Conservation (phyloP, 2,888 invertebrate species). For the Anarsia innoxiella region DNA sequence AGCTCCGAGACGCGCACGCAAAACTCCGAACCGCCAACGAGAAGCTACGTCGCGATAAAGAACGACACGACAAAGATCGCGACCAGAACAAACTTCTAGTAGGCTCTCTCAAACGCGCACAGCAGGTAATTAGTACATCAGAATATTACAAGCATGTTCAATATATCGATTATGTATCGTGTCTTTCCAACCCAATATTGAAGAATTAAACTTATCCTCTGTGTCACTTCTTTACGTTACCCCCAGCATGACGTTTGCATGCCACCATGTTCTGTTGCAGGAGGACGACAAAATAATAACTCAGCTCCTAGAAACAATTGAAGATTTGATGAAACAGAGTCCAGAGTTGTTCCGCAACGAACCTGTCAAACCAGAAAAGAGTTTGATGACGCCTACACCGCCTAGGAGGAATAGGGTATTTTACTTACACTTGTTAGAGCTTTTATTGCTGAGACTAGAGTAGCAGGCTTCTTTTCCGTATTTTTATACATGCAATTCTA, state of each 20-base stretch:
- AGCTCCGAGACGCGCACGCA: slow-evolving; percentile 92
- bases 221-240: no score
- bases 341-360: slow-evolving; percentile 77
- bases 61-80: slow-evolving; percentile 87
- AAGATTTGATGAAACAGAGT: slow-evolving; percentile 84
- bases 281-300: slow-evolving; percentile 85
- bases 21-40: slow-evolving; percentile 93
- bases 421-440: no score
- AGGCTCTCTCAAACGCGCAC: slow-evolving; percentile 61
- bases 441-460: no score
- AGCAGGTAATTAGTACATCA: slow-evolving; percentile 59
- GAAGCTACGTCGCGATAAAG: slow-evolving; percentile 90
- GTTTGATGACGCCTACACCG: slow-evolving; percentile 79
- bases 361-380: slow-evolving; percentile 55
- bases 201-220: no score
- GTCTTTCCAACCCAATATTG: no score
- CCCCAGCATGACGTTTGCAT: slow-evolving; percentile 5
- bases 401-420: slow-evolving; percentile 79
- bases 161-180: no score
- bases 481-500: no score
- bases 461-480: no score
- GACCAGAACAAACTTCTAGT: slow-evolving; percentile 74
- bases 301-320: slow-evolving; percentile 84
- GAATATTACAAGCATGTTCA: no score
- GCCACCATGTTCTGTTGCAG: slow-evolving; percentile 35